A percentile compares a stretch with the other conserved stretches of the same genome.
Evolutionary conservation across 1,140 invertebrate genomes (phyloP).

Genomic region (Lasioglossum baleicum): DNA sequence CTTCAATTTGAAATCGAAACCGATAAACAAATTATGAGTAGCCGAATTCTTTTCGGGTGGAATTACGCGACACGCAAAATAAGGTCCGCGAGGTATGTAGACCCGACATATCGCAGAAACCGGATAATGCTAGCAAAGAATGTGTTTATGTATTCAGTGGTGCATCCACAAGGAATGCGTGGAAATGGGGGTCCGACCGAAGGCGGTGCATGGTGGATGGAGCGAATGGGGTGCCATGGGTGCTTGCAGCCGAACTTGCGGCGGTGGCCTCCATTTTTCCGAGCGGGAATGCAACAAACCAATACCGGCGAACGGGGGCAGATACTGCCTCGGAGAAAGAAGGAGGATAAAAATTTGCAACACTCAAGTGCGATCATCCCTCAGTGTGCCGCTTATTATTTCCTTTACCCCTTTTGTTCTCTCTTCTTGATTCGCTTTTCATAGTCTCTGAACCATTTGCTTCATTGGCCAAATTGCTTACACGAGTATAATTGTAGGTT

Average conservation of each 20-base stretch:
- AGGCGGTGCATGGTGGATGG: conserved; percentile 85
- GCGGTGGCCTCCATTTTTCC: conserved; percentile 81
- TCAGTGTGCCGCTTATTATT: neutral
- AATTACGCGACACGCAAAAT: no score
- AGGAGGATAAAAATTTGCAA: conserved; percentile 82
- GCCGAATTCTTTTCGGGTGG: no score
- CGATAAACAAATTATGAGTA: no score
- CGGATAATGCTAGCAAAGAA: neutral
- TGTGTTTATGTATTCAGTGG: conserved; percentile 79
- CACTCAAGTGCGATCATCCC: conserved; percentile 76
- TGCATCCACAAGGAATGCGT: conserved; percentile 84
- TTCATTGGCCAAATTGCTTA: no score
- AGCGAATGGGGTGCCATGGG: conserved; percentile 82
- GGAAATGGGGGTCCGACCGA: conserved; percentile 82
- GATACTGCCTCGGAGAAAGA: conserved; percentile 82
- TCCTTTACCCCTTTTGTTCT: no score
- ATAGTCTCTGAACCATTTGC: no score
- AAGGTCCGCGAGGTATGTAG: neutral
- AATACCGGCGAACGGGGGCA: conserved; percentile 82
- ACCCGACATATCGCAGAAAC: neutral
- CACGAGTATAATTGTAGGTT: no score
- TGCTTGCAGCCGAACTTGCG: conserved; percentile 83
- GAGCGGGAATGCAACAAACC: conserved; percentile 81
- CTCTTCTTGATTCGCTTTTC: no score
- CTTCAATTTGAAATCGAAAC: no score